These are phyloP conservation scores for Danaus chrysippus DNA, from an alignment of 2,888 invertebrate genomes.

Conservation along the genomic window DNA sequence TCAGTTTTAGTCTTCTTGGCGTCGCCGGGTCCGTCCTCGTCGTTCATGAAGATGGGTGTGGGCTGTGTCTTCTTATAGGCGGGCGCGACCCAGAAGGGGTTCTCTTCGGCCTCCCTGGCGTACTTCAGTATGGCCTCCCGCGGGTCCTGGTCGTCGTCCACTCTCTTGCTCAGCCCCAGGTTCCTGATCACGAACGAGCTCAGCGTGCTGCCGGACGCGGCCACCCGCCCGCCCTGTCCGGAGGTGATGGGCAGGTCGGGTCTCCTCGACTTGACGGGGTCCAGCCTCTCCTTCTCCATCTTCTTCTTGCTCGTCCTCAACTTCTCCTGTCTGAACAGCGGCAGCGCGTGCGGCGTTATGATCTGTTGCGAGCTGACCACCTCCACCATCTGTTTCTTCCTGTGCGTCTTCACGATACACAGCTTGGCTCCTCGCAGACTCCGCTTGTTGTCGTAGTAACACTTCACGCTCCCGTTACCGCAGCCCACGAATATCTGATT, in stretches of 20 bases:
- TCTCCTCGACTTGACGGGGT: slow-evolving; percentile 89
- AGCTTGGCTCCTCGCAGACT: slow-evolving; percentile 95
- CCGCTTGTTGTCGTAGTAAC: slow-evolving; percentile 92
- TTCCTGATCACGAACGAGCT: slow-evolving; percentile 98
- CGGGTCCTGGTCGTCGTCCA: slow-evolving; percentile 96
- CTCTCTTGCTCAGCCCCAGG: slow-evolving; percentile 93
- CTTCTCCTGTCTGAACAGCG: slow-evolving; percentile 95
- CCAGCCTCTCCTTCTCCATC: slow-evolving; percentile 93
- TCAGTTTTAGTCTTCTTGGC: slow-evolving; percentile 74
- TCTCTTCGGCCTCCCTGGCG: slow-evolving; percentile 96
- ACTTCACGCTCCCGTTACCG: slow-evolving; percentile 93
- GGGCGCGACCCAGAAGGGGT: slow-evolving; percentile 98
- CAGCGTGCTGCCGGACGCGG: slow-evolving; percentile 95
- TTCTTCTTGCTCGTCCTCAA: slow-evolving; percentile 93
- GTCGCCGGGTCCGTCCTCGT: slow-evolving; percentile 73
- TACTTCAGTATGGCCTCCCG: slow-evolving; percentile 96
- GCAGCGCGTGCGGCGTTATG: slow-evolving; percentile 97
- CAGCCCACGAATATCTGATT: slow-evolving; percentile 97
- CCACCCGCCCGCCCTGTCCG: slow-evolving; percentile 95
- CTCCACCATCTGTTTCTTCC: slow-evolving; percentile 90
- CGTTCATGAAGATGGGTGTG: slow-evolving; percentile 85
- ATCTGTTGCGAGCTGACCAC: slow-evolving; percentile 94
- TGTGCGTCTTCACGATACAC: slow-evolving; percentile 89
- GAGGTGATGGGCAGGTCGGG: slow-evolving; percentile 94
- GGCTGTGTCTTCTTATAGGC: slow-evolving; percentile 95